A percentile compares a stretch with the other conserved stretches of the same genome.
Conservation (phyloP, 2,888 invertebrate genomes). For the Pimpla rufipes region DNA sequence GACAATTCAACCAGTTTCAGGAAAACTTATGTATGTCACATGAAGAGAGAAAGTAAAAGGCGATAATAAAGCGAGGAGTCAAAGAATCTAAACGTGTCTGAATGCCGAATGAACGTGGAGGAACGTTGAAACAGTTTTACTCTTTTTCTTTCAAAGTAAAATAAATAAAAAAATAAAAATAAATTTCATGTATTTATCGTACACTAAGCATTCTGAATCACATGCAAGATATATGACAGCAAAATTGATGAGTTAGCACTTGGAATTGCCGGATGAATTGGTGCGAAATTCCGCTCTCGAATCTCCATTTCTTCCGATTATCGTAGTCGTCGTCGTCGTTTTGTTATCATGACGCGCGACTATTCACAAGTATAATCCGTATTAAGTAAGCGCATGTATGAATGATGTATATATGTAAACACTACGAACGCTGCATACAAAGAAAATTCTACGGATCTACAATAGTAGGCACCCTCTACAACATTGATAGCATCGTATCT, state of each 20-base stretch:
- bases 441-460: conserved; percentile 60
- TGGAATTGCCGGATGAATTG: conserved; percentile 34
- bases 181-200: conserved; percentile 31
- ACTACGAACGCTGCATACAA: conserved; percentile 60
- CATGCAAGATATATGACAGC: conserved; percentile 51
- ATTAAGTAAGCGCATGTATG: conserved; percentile 53
- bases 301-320: conserved; percentile 6
- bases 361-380: conserved; percentile 28
- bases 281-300: conserved; percentile 20
- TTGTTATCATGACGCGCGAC: conserved; percentile 25
- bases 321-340: conserved; percentile 1
- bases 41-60: conserved; percentile 17
- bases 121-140: conserved; percentile 2
- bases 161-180: conserved; percentile 11
- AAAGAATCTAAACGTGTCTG: conserved; percentile 22
- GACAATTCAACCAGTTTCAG: conserved; percentile 41
- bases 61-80: conserved; percentile 41
- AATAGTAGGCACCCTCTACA: conserved; percentile 72
- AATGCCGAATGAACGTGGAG: conserved; percentile 40
- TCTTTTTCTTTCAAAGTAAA: neutral
- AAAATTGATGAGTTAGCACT: conserved; percentile 34
- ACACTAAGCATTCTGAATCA: conserved; percentile 53
- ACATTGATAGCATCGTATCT: conserved; percentile 61
- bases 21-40: conserved; percentile 25
- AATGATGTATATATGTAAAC: conserved; percentile 55